Percentiles rank a stretch among this genome's conserved stretches.
Conservation (phyloP, 2,797 vertebrate species). For the Argya squamiceps region DNA sequence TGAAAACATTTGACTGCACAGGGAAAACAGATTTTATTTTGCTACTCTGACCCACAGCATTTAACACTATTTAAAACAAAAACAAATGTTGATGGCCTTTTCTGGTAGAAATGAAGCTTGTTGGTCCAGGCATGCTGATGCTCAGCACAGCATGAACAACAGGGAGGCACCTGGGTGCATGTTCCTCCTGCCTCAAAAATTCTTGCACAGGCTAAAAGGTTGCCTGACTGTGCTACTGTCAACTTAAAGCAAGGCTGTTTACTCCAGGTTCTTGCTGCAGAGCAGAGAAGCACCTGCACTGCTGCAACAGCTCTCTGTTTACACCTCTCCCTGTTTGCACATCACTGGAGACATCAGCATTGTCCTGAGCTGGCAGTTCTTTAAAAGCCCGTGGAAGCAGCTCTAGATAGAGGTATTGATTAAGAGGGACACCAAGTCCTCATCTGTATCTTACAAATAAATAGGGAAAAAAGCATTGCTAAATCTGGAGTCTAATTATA, state of each 20-base stretch:
- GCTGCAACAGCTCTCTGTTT: not conserved
- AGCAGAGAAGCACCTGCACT: not conserved
- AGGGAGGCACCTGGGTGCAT: not conserved
- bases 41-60: not conserved
- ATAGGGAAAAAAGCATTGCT: not conserved
- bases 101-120: accelerated
- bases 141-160: not conserved
- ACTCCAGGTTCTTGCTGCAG: not conserved
- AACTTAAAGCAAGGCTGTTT: not conserved
- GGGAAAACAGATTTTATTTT: not conserved
- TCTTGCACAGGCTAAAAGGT: not conserved
- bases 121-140: not conserved
- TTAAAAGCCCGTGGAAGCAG: conserved; percentile 35
- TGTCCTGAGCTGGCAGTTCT: conserved; percentile 31
- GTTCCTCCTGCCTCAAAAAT: not conserved
- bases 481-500: conserved; percentile 34
- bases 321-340: not conserved
- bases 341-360: conserved; percentile 1
- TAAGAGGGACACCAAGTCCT: conserved; percentile 4
- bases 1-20: not conserved
- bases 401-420: not conserved
- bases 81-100: not conserved
- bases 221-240: not conserved
- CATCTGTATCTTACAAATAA: not conserved
- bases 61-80: not conserved